Conservation (phyloP, 2,113 vertebrate species). For the Brachionichthys hirsutus region DNA sequence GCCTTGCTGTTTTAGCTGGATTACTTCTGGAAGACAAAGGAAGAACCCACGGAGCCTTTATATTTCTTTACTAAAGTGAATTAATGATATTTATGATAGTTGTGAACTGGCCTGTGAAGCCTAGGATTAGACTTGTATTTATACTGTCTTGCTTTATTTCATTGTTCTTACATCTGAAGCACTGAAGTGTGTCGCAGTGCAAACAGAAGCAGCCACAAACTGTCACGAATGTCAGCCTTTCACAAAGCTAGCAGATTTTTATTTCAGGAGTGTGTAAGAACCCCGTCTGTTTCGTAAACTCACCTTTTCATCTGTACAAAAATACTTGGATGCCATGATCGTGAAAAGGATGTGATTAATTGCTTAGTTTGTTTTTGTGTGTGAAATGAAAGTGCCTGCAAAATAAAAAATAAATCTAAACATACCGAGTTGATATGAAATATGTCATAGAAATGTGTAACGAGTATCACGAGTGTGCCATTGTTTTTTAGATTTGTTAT, state of each 20-base stretch:
- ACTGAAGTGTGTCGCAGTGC: not conserved
- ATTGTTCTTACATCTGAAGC: not conserved
- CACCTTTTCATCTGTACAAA: constrained; percentile 11
- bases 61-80: not conserved
- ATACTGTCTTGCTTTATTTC: constrained; percentile 6
- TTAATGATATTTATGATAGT: not conserved
- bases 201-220: not conserved
- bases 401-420: constrained; percentile 26
- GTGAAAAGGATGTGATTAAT: constrained; percentile 37
- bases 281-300: not conserved
- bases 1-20: not conserved
- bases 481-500: not conserved
- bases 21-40: not conserved
- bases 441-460: too few species aligned
- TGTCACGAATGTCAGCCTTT: not conserved
- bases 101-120: too few species aligned
- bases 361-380: constrained; percentile 44
- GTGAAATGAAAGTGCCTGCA: constrained; percentile 70
- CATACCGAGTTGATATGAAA: not conserved
- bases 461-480: too few species aligned
- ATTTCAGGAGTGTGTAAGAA: too few species aligned
- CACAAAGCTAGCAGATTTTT: too few species aligned
- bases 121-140: not conserved
- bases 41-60: not conserved
- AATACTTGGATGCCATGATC: constrained; percentile 17